phyloP scores from a whole-genome alignment of 2,888 invertebrate genomes.

The Ophion ellenae region DNA sequence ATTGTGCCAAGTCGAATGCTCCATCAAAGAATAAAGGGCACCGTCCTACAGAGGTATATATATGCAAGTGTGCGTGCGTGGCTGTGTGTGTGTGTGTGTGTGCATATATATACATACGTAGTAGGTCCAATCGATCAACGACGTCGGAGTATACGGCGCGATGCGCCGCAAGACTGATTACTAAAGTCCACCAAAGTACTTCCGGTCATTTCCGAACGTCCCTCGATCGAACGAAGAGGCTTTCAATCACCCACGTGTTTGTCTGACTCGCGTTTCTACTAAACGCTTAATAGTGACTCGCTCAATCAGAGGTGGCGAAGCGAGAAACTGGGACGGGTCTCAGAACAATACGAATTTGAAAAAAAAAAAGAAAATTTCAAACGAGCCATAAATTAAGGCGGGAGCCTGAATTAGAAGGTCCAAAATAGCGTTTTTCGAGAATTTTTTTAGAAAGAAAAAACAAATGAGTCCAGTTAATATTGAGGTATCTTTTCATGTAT shows the following conservation, averaged over 20 bases:
- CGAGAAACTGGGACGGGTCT: not conserved
- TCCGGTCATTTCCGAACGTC: constrained; percentile 41
- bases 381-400: not conserved
- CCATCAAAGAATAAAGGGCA: constrained; percentile 29
- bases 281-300: not conserved
- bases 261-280: not conserved
- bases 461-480: no score
- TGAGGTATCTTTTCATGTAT: no score
- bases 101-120: not conserved
- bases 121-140: constrained; percentile 54
- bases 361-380: not conserved
- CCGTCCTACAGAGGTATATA: constrained; percentile 21
- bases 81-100: not conserved
- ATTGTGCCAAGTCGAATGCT: constrained; percentile 68
- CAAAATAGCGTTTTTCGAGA: no score
- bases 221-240: constrained; percentile 41
- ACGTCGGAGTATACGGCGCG: constrained; percentile 19
- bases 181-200: constrained; percentile 38
- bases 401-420: not conserved
- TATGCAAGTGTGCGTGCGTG: not conserved
- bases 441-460: no score
- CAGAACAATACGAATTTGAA: not conserved
- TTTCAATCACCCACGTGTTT: constrained; percentile 35
- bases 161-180: constrained; percentile 50
- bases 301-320: not conserved